A percentile compares a stretch with the other conserved stretches of the same genome.
phyloP scores from a whole-genome alignment of 1,140 invertebrate genomes.

The Drosophila seguyi region DNA sequence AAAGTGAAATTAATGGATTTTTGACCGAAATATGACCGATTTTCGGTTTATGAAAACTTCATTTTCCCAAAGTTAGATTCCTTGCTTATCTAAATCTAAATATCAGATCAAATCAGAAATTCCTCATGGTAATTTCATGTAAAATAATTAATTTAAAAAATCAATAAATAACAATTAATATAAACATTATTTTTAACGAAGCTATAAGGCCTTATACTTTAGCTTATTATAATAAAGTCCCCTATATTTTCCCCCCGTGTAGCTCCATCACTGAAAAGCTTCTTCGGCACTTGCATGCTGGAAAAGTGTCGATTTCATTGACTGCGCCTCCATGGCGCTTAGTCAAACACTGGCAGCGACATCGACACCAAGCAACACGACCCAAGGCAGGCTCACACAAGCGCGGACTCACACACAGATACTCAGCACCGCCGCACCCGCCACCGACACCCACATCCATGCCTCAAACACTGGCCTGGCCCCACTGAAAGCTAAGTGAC shows the following conservation, averaged over 20 bases:
- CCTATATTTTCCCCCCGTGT: neutral
- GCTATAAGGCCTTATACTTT: neutral
- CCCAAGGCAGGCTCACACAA: constrained; percentile 25
- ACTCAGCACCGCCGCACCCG: constrained; percentile 1
- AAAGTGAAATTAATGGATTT: neutral
- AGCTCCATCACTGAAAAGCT: constrained; percentile 23
- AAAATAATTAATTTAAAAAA: no score
- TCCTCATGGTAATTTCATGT: no score
- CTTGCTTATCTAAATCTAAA: no score
- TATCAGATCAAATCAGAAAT: no score
- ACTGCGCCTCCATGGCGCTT: constrained; percentile 57
- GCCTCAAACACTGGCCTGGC: constrained; percentile 24
- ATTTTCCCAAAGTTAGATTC: no score
- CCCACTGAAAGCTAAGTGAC: constrained; percentile 74
- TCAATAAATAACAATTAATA: no score
- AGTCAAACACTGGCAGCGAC: constrained; percentile 74
- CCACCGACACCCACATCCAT: neutral
- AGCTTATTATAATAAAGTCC: neutral
- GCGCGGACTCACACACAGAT: constrained; percentile 6
- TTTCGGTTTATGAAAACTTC: neutral
- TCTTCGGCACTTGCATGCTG: constrained; percentile 37
- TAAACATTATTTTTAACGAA: no score
- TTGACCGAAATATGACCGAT: no score
- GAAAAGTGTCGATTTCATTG: constrained; percentile 58
- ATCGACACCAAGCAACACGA: constrained; percentile 61